These are phyloP conservation scores for Drosophila flavopinicola DNA, from an alignment of 2,888 invertebrate species.

Conservation along the genomic window DNA sequence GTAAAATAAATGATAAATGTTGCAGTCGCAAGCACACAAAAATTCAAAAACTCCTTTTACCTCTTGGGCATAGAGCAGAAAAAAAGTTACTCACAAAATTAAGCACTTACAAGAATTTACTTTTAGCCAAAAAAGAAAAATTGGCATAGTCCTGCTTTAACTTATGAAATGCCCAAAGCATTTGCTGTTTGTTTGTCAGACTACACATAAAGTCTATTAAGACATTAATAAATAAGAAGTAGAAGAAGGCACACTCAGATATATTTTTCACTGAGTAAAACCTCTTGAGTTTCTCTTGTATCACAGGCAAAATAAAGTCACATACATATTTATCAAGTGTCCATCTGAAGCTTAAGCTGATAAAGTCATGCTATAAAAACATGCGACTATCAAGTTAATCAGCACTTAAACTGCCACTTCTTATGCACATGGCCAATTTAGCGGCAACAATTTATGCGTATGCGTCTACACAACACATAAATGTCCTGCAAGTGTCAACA, in stretches of 20 bases:
- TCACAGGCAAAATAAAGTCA: not conserved
- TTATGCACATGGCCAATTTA: conserved; percentile 19
- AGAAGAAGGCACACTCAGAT: not conserved
- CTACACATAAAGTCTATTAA: conserved; percentile 14
- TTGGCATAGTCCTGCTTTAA: not conserved
- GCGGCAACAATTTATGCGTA: conserved; percentile 33
- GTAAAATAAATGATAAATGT: too few relatives aligned
- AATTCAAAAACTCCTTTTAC: too few relatives aligned
- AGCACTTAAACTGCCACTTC: conserved; percentile 47
- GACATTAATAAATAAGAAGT: conserved; percentile 5
- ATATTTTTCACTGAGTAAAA: not conserved
- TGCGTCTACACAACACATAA: conserved; percentile 4
- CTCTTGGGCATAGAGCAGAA: too few relatives aligned
- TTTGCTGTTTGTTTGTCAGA: not conserved
- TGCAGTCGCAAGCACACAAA: too few relatives aligned
- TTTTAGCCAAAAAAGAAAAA: not conserved
- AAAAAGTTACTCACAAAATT: not conserved
- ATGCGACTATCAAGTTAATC: conserved; percentile 53
- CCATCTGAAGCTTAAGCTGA: conserved; percentile 28
- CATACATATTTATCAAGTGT: conserved; percentile 7
- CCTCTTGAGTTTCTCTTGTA: not conserved
- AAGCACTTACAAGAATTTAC: not conserved
- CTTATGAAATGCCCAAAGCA: too few relatives aligned
- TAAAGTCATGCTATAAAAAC: conserved; percentile 48
- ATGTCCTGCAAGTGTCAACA: not conserved